Evolutionary conservation across 2,888 invertebrate genomes (phyloP), one percentile per base, ranked within the genome.

Genomic region (Sicus ferrugineus): DNA sequence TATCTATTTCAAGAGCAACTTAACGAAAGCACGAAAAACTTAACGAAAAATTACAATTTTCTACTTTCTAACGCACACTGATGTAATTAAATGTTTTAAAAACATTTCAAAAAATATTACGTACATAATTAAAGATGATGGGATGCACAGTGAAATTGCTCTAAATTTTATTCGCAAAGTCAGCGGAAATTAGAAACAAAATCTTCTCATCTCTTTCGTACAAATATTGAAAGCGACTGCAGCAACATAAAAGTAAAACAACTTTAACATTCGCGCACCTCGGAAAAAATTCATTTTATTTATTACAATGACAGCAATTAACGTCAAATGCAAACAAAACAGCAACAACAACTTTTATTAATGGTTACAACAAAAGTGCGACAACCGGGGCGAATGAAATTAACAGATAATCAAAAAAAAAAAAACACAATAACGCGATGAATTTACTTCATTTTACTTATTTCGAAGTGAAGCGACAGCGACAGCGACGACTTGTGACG

Each of bases 261-360:
- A 46, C 46, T 16, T 21, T 21, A 48, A 3, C 19, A 48, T 21
- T 7, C 52, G 52, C 11, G 56, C n/a, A 31, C 31, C 56, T 58
- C n/a, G 9, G 30, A 31, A 28, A 30, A 58, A 58, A 30, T n/a
- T 56, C n/a, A 30, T 58, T 58, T 31, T 58, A 31, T 58, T 31
- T 34, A 34, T 7, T 34, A 34, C n/a, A 50, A 21, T 50, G 6
- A 19, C 34, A 59, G 46, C 62, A 42, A 46, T 42, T 62, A 26
- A 46, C 42, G 62, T 62, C 63, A 63, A 63, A 48, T 48, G 2
- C 1, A 48, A 48, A 19, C 19, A 28, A 28, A 23, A 54, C 6
- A 7, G 28, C 11, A 28, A 63, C 5, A 50, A 63, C 14, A 30
- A 11, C 9, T 61, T 42, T 63, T 64, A 66, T 66, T 54, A 66